Conservation (phyloP, 2,113 vertebrate species). For the Acanthisitta chloris region DNA sequence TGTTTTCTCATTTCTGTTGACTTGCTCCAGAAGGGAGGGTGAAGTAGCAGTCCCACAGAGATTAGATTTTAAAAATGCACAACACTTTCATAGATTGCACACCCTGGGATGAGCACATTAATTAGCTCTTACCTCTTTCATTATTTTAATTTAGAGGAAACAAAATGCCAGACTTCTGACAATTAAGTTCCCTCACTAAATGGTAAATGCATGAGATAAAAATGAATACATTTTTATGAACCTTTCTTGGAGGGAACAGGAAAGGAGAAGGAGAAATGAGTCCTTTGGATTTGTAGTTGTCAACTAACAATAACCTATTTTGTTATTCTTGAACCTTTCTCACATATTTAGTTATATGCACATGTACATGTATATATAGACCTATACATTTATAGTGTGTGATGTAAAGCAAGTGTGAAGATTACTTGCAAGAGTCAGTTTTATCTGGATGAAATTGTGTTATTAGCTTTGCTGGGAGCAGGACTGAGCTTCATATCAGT, state of each 20-base stretch:
- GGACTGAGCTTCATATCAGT: neutral
- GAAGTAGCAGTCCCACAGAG: neutral
- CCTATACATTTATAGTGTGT: neutral
- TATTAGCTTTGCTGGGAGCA: neutral
- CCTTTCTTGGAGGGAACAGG: neutral
- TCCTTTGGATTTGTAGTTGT: neutral
- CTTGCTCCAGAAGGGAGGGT: neutral
- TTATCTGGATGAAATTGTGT: neutral
- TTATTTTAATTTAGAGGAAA: neutral
- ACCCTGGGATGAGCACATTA: neutral
- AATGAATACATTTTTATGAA: neutral
- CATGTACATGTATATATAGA: neutral
- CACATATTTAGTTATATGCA: neutral
- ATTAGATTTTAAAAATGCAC: neutral
- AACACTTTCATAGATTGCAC: neutral
- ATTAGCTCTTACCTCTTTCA: neutral
- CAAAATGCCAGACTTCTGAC: neutral
- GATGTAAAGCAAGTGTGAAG: neutral
- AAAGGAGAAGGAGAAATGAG: neutral
- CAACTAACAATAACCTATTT: neutral
- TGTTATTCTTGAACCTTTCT: neutral
- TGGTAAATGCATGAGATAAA: neutral
- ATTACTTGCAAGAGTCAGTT: neutral
- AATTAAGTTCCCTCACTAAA: neutral
- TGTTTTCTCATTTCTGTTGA: constrained; percentile 41